Conservation (phyloP, 2,888 invertebrate genomes). For the Lepetodrilus schrolli region DNA sequence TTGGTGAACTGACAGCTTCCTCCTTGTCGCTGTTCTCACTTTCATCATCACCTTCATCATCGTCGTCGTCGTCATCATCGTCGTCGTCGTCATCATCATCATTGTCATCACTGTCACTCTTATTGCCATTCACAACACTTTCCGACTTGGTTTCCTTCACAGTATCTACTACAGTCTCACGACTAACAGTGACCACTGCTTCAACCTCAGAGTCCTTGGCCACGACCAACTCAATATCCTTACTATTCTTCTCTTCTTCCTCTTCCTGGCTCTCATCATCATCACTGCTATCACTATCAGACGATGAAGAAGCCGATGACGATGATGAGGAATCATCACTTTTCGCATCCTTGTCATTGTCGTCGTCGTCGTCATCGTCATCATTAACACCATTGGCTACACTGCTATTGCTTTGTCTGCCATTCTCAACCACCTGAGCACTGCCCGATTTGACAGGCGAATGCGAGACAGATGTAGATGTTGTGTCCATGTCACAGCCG, state of each 20-base stretch:
- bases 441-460: neutral
- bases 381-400: constrained; percentile 37
- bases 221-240: neutral
- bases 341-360: constrained; percentile 25
- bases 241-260: constrained; percentile 38
- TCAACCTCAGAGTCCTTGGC: constrained; percentile 3
- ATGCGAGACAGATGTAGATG: neutral
- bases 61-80: constrained; percentile 30
- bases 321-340: constrained; percentile 34
- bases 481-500: constrained; percentile 31
- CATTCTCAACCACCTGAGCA: neutral
- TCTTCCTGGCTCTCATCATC: constrained; percentile 40
- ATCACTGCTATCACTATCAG: constrained; percentile 39
- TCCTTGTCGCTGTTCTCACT: constrained; percentile 34
- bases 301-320: constrained; percentile 29
- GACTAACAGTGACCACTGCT: neutral
- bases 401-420: constrained; percentile 37
- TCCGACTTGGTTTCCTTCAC: neutral
- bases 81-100: constrained; percentile 40
- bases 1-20: constrained; percentile 21
- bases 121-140: neutral
- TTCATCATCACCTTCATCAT: constrained; percentile 39
- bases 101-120: constrained; percentile 5
- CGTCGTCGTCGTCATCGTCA: constrained; percentile 29
- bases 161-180: neutral